Conservation (phyloP, 1,140 invertebrate genomes). For the Aricia agestis region DNA sequence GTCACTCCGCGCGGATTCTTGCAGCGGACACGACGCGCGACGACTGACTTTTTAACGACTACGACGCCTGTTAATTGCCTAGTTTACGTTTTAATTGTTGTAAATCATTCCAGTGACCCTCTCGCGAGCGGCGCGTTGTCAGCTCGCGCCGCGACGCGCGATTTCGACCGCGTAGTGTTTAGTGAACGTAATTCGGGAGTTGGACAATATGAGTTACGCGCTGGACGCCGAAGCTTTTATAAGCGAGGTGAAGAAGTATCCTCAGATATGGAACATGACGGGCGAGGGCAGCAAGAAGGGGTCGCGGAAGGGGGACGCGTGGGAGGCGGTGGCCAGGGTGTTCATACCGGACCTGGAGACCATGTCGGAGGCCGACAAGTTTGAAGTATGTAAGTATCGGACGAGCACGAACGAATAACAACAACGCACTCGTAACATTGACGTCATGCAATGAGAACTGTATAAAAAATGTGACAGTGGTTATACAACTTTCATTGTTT, state of each 20-base stretch:
- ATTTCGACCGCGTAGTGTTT: background rate
- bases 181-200: background rate
- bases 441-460: too few relatives aligned
- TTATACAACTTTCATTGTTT: too few relatives aligned
- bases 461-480: too few relatives aligned
- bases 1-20: constrained; percentile 36
- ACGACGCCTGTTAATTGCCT: background rate
- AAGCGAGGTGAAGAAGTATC: constrained; percentile 50
- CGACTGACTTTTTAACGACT: background rate
- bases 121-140: constrained; percentile 7
- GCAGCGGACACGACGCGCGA: constrained; percentile 27
- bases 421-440: background rate
- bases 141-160: background rate
- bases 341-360: constrained; percentile 50
- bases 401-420: background rate
- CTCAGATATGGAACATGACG: constrained; percentile 50
- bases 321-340: constrained; percentile 43
- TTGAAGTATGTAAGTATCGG: constrained; percentile 51
- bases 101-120: constrained; percentile 17
- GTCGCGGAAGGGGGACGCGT: constrained; percentile 42
- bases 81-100: constrained; percentile 1
- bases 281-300: constrained; percentile 43
- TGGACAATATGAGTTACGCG: constrained; percentile 35
- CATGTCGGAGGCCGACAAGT: constrained; percentile 40
- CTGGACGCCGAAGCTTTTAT: constrained; percentile 53